Conservation (phyloP, 23 tunicate species). For the Ascidia mentula region DNA sequence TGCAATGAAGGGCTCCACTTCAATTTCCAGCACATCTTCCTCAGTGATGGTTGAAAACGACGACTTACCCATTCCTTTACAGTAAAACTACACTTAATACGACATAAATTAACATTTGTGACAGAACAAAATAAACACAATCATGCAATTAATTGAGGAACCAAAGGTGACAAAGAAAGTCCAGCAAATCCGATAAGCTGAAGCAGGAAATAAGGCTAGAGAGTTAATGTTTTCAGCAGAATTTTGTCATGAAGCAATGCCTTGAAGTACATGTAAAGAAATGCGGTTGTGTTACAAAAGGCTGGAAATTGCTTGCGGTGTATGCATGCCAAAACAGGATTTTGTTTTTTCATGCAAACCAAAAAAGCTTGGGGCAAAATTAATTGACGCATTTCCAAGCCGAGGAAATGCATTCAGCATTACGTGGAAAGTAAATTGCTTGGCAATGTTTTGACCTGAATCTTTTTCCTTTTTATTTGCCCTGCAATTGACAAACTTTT, state of each 20-base stretch:
- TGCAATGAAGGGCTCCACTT: constrained; percentile 72
- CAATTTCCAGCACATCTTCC: constrained; percentile 82
- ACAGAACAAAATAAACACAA: background rate
- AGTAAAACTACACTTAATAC: background rate
- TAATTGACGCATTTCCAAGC: background rate
- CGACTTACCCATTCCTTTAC: constrained; percentile 38
- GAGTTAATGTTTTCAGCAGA: too few species aligned
- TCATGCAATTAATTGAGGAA: constrained; percentile 1
- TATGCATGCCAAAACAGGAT: background rate
- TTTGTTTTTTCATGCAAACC: background rate
- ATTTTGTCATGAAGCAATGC: too few species aligned
- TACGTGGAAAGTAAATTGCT: background rate
- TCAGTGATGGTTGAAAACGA: constrained; percentile 54
- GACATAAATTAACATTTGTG: background rate
- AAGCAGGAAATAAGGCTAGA: background rate
- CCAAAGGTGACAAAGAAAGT: too few species aligned
- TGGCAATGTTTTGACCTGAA: background rate
- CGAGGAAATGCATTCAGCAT: background rate
- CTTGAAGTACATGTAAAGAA: too few species aligned
- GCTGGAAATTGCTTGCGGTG: background rate
- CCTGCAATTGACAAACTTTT: constrained; percentile 9
- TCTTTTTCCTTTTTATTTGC: background rate
- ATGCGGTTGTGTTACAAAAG: background rate
- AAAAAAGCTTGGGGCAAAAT: background rate
- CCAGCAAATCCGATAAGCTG: too few species aligned